Base-by-base conservation (phyloP, 2,797 vertebrate genomes). In the Sarcoramphus papa region DNA sequence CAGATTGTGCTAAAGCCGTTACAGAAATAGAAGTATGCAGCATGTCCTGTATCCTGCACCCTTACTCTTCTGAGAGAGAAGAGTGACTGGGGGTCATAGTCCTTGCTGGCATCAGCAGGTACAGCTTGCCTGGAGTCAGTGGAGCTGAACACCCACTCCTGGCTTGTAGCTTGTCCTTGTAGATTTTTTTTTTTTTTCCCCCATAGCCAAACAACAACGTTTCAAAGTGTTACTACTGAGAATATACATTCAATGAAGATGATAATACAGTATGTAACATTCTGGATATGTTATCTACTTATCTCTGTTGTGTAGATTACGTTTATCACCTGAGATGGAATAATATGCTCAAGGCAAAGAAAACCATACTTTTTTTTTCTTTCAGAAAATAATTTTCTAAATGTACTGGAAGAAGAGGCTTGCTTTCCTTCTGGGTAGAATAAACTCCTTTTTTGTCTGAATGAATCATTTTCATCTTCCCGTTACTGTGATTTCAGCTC, bases 81-180 rank as follows among this genome's bases (percentile, higher is more conserved):
- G 57, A 92, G 72, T 75, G 78, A 72, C 86, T 90, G 45, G 27
- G 74, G 84, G 81, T 95, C 72, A 73, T 37, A 72, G 51, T 86
- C 79, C 45, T 67, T 85, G 75, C 78, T 94, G 69, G 75, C 81
- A 92, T 92, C 93, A 93, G 93, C 92, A 95, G 37, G 19, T 87
- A 60, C 30, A 77, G 14, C 35, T 94, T 87, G 68, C 64, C 41
- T 85, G 24, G 75, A 95, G 53, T 90, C 60, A 77, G 27, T 68
- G 78, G 25, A 93, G 64, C 64, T 95, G 64, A 95, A 93, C 59
- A 68, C 33, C 43, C 48, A 50, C 40, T 92, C 85, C 56, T 80
- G 30, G 67, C n/a, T 5, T 30, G 24, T 23, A 85, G 18, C 28
- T 83, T 88, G 50, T 70, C 80, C 73, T 93, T 92, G 70, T 43